Percentiles rank a stretch among this genome's conserved stretches.
phyloP scores from a whole-genome alignment of 2,113 vertebrate genomes.

The Solea solea region DNA sequence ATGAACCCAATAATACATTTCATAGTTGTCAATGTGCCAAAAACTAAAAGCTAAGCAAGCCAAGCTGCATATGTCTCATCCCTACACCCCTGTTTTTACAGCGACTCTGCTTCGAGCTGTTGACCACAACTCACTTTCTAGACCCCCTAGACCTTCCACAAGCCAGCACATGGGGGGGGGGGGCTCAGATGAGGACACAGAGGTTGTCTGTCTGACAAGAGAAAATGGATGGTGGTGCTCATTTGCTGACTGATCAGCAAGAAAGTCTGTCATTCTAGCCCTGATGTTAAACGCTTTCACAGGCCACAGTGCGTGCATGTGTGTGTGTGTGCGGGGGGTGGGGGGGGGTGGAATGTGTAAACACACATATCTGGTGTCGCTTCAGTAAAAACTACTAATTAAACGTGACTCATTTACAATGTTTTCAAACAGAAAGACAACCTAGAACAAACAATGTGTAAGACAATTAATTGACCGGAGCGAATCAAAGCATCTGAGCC shows the following conservation, averaged over 20 bases:
- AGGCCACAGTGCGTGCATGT: conserved; percentile 25
- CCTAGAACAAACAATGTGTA: background rate
- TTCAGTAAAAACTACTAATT: conserved; percentile 33
- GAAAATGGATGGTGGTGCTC: conserved; percentile 73
- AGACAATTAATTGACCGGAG: conserved; percentile 8
- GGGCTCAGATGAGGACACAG: conserved; percentile 14
- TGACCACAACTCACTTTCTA: conserved; percentile 27
- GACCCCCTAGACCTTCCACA: background rate
- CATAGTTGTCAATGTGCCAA: conserved; percentile 47
- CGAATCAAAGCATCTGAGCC: conserved; percentile 24
- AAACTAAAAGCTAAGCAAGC: conserved; percentile 22
- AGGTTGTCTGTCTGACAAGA: conserved; percentile 73
- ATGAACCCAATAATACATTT: conserved; percentile 50
- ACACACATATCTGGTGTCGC: conserved; percentile 30
- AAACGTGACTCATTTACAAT: conserved; percentile 41
- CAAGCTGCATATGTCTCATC: background rate
- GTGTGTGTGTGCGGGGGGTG: background rate
- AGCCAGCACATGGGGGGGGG: conserved; percentile 8
- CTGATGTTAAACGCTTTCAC: conserved; percentile 70
- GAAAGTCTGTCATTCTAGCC: conserved; percentile 64
- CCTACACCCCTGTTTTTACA: background rate
- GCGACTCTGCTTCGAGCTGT: conserved; percentile 14
- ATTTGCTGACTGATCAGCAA: conserved; percentile 70
- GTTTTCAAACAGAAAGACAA: conserved; percentile 17
- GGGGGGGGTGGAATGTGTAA: conserved; percentile 45